Percentiles rank a stretch among this genome's conserved stretches.
Conservation (phyloP, 2,797 vertebrate genomes). For the Parambassis ranga region DNA sequence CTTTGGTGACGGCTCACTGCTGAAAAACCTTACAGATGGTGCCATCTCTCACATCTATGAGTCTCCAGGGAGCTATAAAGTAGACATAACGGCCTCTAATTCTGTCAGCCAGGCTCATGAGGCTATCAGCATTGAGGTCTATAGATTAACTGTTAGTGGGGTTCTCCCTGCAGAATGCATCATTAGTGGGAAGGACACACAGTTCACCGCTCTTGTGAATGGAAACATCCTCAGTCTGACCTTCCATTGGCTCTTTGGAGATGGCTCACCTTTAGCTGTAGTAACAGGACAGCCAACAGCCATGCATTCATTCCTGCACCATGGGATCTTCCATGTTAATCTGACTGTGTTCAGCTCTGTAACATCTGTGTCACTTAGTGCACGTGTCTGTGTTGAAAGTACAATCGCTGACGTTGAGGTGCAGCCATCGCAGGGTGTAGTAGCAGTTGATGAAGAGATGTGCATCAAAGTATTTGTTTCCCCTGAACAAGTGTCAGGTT, state of each 20-base stretch:
- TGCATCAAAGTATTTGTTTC: constrained; percentile 66
- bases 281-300: constrained; percentile 56
- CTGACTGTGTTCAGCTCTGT: constrained; percentile 67
- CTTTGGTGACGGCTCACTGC: constrained; percentile 77
- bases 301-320: constrained; percentile 64
- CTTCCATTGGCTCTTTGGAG: constrained; percentile 81
- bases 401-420: constrained; percentile 61
- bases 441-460: constrained; percentile 59
- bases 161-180: constrained; percentile 70
- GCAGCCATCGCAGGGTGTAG: constrained; percentile 30
- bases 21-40: constrained; percentile 49
- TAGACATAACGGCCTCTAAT: constrained; percentile 70
- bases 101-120: constrained; percentile 52
- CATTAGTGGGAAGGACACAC: constrained; percentile 37
- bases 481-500: constrained; percentile 47
- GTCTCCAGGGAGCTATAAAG: constrained; percentile 72
- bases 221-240: constrained; percentile 58
- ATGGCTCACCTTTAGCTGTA: constrained; percentile 52
- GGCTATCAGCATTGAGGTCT: constrained; percentile 66
- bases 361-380: constrained; percentile 39
- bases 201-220: constrained; percentile 66
- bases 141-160: constrained; percentile 58
- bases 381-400: constrained; percentile 69
- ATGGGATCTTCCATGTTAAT: constrained; percentile 64
- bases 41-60: constrained; percentile 70